Base-by-base conservation (phyloP, 2,797 vertebrate genomes). In the Furcifer pardalis region DNA sequence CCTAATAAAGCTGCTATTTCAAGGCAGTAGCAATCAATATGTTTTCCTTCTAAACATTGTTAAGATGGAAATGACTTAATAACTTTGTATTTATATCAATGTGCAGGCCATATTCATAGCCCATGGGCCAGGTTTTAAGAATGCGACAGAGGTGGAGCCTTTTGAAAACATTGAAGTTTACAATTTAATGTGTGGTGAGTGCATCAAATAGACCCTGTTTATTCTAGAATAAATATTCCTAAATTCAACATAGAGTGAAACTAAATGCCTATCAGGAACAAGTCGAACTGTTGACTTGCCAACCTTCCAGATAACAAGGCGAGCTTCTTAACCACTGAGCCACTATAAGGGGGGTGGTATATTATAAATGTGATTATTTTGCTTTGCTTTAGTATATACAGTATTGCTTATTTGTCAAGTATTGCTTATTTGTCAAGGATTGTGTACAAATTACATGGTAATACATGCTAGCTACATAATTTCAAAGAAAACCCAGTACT, bases 161-260 rank as follows among this genome's bases (percentile, higher is more conserved):
- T 99, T 99, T 95, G 98, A 99, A 91, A 99, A 98, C 93, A 99
- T 99, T n/a, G 99, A 99, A 93, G 10, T 99, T 66, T 99, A 99
- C 92, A 99, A 99, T 92, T 96, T 99, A 81, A 92, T 99, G 92
- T 99, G 99, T 95, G 98, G 99, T 99, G 91, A 97, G 97, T 95
- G 92, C 40, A 42, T 78, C 66, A 73, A n/a, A 19, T 52, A 86
- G 12, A 49, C 23, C 15, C 7, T 75, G 7, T 69, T 12, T 65
- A 21, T 73, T 52, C 8, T 66, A 21, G 21, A 25, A 5, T 42
- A 40, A 30, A 15, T 49, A 32, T 9, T 84, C 40, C 1, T 9
- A 30, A 46, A 25, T 63, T 37, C 35, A 35, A 32, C 8, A 49
- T 23, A 40, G 37, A 27, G 5, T 25, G 63, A 79, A 74, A 30